Evolutionary conservation across 2,888 invertebrate genomes (phyloP), one percentile per base, ranked within the genome.

Genomic region (Gastracanthus pulcherrimus): DNA sequence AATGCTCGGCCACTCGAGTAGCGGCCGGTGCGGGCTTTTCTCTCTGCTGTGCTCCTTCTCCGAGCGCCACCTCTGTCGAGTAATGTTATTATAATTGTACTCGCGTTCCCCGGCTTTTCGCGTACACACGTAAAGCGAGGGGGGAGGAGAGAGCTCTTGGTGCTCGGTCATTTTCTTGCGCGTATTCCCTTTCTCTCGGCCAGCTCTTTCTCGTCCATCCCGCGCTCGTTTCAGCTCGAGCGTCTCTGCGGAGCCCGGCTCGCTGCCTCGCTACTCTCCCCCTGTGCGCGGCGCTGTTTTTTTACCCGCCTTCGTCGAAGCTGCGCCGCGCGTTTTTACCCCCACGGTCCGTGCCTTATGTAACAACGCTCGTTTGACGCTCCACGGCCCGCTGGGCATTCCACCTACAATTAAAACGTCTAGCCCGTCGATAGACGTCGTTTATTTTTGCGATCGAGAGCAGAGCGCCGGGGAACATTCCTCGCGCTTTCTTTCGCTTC

Each of bases 11-110:
- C 83, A 80, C 77, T 82, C 76, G 84, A 81, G 83, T 82, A 72
- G 76, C 13, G 48, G 34, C 79, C 7, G n/a, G n/a, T n/a, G n/a
- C n/a, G 34, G n/a, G 38, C 55, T 29, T 41, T 45, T 76, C 60
- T 34, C 48, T 9, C 55, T n/a, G 13, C 38, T 7, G 23, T 26
- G 23, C 48, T 26, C n/a, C 36, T 36, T 48, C 48, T 38, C 76
- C 13, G 23, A 34, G 36, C 66, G 34, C 66, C 76, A 58, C 48
- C 76, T 77, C 71, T 74, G 74, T 77, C 90, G 90, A 89, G 90
- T 91, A 91, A 91, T 91, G 90, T 91, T 90, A 91, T 91, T 91
- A 91, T 91, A 91, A 91, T 91, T 91, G 90, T 90, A 90, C 89
- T 86, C 87, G 87, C 87, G 78, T 71, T 72, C 75, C 77, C 66